Percentiles rank a stretch among this genome's conserved stretches.
These are phyloP conservation scores for Wiebesia pumilae DNA, from an alignment of 1,140 invertebrate species.

Conservation along the genomic window DNA sequence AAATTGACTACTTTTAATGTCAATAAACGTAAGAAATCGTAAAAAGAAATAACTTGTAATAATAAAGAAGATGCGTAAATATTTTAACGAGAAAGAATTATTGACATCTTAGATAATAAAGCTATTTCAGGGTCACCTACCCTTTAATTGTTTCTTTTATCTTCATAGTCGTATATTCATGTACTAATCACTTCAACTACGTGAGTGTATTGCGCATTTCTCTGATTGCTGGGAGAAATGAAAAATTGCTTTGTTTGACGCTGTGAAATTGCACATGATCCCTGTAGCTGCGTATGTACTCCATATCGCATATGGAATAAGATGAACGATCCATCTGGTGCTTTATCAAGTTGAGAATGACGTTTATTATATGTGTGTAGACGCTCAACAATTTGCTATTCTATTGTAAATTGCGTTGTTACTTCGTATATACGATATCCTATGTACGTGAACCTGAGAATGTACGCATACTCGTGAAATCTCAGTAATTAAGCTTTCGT, in stretches of 20 bases:
- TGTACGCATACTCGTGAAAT: background rate
- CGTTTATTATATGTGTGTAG: conserved; percentile 25
- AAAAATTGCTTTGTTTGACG: conserved; percentile 39
- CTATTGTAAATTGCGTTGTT: background rate
- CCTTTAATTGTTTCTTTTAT: conserved; percentile 15
- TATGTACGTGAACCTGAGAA: background rate
- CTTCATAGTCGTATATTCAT: background rate
- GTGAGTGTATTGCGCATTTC: background rate
- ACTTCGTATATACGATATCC: background rate
- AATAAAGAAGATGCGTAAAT: background rate
- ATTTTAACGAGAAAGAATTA: background rate
- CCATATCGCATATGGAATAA: conserved; percentile 1
- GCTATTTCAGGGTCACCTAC: conserved; percentile 23
- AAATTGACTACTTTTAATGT: background rate
- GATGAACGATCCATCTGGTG: conserved; percentile 30
- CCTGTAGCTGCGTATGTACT: background rate
- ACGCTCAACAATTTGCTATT: conserved; percentile 27
- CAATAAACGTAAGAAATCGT: background rate
- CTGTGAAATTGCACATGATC: conserved; percentile 20
- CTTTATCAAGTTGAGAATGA: conserved; percentile 41
- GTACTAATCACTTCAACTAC: background rate
- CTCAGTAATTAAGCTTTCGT: background rate
- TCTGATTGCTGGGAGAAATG: conserved; percentile 3
- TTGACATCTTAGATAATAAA: conserved; percentile 4
- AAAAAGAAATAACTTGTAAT: background rate